Evolutionary conservation across 2,113 vertebrate species (phyloP).

Genomic region (Hyperoodon ampullatus): DNA sequence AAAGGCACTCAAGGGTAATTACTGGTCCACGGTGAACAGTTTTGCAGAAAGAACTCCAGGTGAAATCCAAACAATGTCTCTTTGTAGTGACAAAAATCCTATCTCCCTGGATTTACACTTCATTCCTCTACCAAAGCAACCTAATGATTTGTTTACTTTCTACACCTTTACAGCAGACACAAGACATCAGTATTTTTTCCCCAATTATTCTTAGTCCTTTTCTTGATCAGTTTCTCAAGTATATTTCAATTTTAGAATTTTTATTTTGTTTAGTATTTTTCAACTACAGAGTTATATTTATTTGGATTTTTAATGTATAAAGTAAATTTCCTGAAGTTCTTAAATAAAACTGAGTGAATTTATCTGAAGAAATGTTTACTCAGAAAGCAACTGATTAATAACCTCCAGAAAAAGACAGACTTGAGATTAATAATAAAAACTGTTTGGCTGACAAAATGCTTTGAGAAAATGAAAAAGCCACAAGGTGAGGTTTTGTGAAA

Average conservation of each 20-base stretch:
- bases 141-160: slow-evolving; percentile 64
- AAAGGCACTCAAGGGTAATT: slow-evolving; percentile 72
- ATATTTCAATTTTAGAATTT: slow-evolving; percentile 24
- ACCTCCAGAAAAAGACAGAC: neutral
- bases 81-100: slow-evolving; percentile 57
- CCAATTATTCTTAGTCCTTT: neutral
- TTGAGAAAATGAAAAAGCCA: neutral
- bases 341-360: neutral
- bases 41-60: slow-evolving; percentile 71
- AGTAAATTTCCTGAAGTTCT: neutral
- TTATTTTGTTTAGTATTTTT: neutral
- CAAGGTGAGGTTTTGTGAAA: neutral
- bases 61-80: slow-evolving; percentile 71
- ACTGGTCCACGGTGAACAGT: slow-evolving; percentile 52
- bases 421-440: neutral
- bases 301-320: neutral
- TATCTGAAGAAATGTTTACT: neutral
- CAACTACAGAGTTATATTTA: neutral
- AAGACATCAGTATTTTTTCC: neutral
- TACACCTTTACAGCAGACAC: neutral
- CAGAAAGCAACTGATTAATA: neutral
- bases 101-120: slow-evolving; percentile 43
- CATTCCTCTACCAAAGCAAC: neutral
- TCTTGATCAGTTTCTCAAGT: neutral
- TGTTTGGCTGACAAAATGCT: neutral